phyloP scores from a whole-genome alignment of 2,888 invertebrate species.

The Sesamia inferens region DNA sequence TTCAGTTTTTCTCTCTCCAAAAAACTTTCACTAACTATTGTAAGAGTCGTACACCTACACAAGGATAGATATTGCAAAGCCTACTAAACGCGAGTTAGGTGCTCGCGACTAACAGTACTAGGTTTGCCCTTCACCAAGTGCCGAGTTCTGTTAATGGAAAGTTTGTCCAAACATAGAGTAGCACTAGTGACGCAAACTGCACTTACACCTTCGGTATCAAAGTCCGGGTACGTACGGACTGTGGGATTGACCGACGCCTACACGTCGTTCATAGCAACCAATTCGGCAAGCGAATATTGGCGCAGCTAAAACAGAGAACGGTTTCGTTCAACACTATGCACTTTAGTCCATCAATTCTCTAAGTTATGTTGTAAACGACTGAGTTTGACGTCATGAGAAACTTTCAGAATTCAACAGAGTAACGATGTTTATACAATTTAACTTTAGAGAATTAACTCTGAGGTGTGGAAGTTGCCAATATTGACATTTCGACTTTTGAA shows the following conservation, averaged over 20 bases:
- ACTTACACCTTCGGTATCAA: slow-evolving; percentile 84
- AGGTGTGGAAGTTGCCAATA: slow-evolving; percentile 18
- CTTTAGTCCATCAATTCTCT: slow-evolving; percentile 42
- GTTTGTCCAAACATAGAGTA: slow-evolving; percentile 74
- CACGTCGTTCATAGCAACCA: slow-evolving; percentile 85
- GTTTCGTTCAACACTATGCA: slow-evolving; percentile 66
- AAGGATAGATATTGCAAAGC: slow-evolving; percentile 68
- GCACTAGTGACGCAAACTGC: slow-evolving; percentile 75
- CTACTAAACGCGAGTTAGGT: slow-evolving; percentile 73
- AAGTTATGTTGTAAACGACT: slow-evolving; percentile 26
- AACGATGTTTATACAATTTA: slow-evolving; percentile 28
- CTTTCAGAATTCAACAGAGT: slow-evolving; percentile 3
- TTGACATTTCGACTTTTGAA: slow-evolving; percentile 10
- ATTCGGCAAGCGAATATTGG: slow-evolving; percentile 88
- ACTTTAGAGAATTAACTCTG: slow-evolving; percentile 42
- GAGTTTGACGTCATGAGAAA: slow-evolving; percentile 13
- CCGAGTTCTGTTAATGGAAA: slow-evolving; percentile 78
- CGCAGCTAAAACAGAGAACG: slow-evolving; percentile 88
- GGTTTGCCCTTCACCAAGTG: slow-evolving; percentile 66
- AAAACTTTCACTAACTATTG: background rate
- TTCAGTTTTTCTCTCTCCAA: no score
- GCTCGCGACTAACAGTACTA: slow-evolving; percentile 65
- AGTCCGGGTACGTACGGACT: slow-evolving; percentile 75
- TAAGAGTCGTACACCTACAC: slow-evolving; percentile 62
- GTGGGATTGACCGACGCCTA: slow-evolving; percentile 72